phyloP scores from a whole-genome alignment of 1,140 invertebrate species.

The Campoletis sonorensis region DNA sequence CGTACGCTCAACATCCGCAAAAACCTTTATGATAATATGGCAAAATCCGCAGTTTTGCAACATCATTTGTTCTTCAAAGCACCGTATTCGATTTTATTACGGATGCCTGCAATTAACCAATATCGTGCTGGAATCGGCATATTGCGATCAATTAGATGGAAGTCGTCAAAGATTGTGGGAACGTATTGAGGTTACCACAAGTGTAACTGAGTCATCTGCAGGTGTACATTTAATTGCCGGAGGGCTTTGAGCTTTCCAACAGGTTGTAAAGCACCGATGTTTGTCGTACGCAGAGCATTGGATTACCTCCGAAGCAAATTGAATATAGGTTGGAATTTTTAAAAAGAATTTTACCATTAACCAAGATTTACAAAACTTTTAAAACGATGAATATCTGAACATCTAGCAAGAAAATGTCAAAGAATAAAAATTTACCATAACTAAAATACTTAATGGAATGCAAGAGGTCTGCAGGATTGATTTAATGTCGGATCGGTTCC shows the following conservation, averaged over 20 bases:
- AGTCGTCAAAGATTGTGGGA: neutral
- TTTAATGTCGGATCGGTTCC: constrained; percentile 53
- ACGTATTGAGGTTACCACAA: neutral
- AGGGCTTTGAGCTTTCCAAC: neutral
- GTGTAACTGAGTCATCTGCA: neutral
- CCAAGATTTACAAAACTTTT: neutral
- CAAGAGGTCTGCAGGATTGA: constrained; percentile 29
- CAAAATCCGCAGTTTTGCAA: no score
- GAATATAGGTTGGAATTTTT: no score
- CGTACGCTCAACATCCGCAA: no score
- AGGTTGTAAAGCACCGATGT: neutral
- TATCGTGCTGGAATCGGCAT: neutral
- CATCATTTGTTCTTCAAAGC: no score
- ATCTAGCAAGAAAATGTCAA: neutral
- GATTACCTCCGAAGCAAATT: no score
- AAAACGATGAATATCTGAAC: neutral
- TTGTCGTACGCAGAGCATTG: no score
- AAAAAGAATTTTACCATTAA: no score
- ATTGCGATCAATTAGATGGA: neutral
- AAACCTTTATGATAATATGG: no score
- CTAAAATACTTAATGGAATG: neutral
- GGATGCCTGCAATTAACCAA: neutral
- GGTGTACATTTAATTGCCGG: neutral
- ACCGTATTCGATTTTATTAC: neutral
- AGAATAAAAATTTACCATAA: neutral